These are phyloP conservation scores for Lytechinus pictus DNA, from an alignment of 35 echinoderm and acorn worm species.

Conservation along the genomic window DNA sequence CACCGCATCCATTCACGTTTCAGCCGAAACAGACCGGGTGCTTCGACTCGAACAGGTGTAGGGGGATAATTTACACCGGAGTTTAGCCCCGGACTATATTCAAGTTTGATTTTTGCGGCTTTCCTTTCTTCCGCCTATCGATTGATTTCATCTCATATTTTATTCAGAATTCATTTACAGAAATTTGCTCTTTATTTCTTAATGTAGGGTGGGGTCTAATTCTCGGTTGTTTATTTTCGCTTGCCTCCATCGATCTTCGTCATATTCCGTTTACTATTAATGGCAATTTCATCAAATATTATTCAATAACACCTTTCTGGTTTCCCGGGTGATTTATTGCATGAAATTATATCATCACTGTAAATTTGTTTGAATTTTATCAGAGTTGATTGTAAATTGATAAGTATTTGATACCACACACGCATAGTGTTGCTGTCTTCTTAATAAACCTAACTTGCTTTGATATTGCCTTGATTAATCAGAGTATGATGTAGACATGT, in stretches of 20 bases:
- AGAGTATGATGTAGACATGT: too few relatives aligned
- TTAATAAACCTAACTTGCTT: too few relatives aligned
- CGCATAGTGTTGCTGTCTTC: too few relatives aligned
- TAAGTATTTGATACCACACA: too few relatives aligned
- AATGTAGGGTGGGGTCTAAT: not conserved
- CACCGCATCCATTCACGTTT: not conserved
- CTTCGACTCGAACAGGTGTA: not conserved
- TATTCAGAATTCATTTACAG: not conserved
- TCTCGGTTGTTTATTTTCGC: not conserved
- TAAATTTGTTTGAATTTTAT: too few relatives aligned
- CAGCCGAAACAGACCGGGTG: not conserved
- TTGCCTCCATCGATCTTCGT: not conserved
- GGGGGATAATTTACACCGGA: not conserved
- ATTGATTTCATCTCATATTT: slow-evolving; percentile 15
- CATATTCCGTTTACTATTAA: too few relatives aligned
- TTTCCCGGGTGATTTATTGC: too few relatives aligned
- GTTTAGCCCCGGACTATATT: not conserved
- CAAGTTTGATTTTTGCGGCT: not conserved
- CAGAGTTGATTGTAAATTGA: too few relatives aligned
- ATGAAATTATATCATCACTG: too few relatives aligned
- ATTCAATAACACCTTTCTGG: too few relatives aligned
- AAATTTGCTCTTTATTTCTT: not conserved
- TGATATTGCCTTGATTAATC: too few relatives aligned
- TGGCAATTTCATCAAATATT: too few relatives aligned
- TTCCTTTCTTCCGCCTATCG: not conserved